Conservation (phyloP, 1,140 invertebrate genomes). For the Polypedilum vanderplanki region DNA sequence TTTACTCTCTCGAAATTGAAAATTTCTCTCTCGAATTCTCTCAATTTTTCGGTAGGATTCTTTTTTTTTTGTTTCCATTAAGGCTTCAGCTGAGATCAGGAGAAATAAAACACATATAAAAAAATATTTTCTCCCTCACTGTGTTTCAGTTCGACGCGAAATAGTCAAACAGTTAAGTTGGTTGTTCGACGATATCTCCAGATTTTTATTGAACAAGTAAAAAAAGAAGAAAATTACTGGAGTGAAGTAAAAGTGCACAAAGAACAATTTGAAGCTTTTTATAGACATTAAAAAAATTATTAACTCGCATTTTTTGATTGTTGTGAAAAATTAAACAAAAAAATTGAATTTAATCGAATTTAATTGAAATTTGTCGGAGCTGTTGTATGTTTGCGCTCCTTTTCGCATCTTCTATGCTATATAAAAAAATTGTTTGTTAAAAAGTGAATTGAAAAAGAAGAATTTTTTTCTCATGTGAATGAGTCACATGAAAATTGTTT, state of each 20-base stretch:
- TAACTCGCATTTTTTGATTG: neutral
- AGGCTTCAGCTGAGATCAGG: slow-evolving; percentile 2
- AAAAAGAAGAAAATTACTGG: slow-evolving; percentile 1
- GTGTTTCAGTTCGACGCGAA: slow-evolving; percentile 16
- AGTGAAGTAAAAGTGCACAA: neutral
- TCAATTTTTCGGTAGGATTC: neutral
- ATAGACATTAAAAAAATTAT: neutral
- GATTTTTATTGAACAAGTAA: neutral
- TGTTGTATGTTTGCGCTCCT: neutral
- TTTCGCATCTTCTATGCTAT: neutral
- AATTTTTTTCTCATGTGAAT: neutral
- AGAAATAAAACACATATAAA: neutral
- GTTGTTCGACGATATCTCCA: slow-evolving; percentile 13
- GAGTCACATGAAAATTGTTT: neutral
- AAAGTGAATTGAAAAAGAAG: neutral
- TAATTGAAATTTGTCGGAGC: slow-evolving; percentile 7
- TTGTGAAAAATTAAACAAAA: neutral
- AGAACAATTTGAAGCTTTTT: neutral
- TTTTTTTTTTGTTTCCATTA: slow-evolving; percentile 10
- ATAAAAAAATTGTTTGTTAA: neutral
- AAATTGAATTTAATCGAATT: neutral
- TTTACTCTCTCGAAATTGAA: neutral
- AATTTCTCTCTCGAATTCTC: slow-evolving; percentile 22
- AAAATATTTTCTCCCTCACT: neutral
- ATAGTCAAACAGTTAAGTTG: slow-evolving; percentile 18